Evolutionary conservation across 1,140 invertebrate species (phyloP).

Genomic region (Maconellicoccus hirsutus): DNA sequence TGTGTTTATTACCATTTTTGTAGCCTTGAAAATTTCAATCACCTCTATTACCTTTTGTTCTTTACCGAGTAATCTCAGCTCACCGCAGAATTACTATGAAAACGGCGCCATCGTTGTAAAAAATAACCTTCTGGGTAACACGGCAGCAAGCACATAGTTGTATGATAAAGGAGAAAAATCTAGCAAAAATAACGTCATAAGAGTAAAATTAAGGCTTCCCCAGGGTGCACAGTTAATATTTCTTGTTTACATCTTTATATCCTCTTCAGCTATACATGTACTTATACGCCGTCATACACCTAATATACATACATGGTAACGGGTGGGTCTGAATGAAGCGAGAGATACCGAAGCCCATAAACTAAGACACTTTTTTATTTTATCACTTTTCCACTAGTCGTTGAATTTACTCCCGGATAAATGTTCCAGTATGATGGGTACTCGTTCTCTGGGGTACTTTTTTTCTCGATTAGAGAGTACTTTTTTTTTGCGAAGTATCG

Average conservation of each 20-base stretch:
- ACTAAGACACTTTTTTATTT: not conserved
- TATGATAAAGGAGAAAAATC: constrained; percentile 11
- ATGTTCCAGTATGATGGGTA: too few species aligned
- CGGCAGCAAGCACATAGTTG: too few species aligned
- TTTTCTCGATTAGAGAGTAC: too few species aligned
- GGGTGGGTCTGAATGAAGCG: not conserved
- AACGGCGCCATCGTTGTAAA: too few species aligned
- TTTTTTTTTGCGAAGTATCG: too few species aligned
- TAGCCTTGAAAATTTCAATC: too few species aligned
- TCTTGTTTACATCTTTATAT: constrained; percentile 19
- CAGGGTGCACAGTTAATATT: constrained; percentile 17
- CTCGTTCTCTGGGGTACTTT: too few species aligned
- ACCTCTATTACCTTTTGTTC: too few species aligned
- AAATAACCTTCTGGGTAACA: too few species aligned
- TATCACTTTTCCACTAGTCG: not conserved
- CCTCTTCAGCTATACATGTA: not conserved
- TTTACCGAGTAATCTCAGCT: too few species aligned
- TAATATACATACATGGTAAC: constrained; percentile 4
- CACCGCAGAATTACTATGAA: too few species aligned
- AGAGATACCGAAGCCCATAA: not conserved
- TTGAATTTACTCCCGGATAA: not conserved
- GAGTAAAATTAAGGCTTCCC: constrained; percentile 14
- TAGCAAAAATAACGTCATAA: constrained; percentile 10
- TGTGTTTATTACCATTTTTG: too few species aligned
- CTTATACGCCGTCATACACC: not conserved